Percentiles rank a stretch among this genome's conserved stretches.
These are phyloP conservation scores for Uromys caudimaculatus DNA, from an alignment of 2,797 vertebrate species.

Conservation along the genomic window DNA sequence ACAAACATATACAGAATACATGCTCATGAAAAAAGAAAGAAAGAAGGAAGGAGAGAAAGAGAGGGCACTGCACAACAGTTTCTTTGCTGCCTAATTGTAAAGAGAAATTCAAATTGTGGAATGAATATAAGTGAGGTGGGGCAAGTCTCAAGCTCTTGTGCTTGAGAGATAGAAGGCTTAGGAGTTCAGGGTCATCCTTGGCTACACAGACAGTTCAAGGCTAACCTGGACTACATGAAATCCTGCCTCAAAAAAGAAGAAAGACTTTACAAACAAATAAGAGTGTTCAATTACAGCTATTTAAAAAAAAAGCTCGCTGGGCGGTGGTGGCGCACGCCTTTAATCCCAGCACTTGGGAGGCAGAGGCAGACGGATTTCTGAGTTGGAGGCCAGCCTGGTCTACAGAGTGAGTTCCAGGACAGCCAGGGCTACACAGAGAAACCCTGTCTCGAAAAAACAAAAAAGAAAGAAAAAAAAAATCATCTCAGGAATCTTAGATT, in stretches of 20 bases:
- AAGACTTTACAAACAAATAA: background rate
- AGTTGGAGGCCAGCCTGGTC: too few species aligned
- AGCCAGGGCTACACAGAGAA: too few species aligned
- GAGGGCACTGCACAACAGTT: background rate
- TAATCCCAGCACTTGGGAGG: too few species aligned
- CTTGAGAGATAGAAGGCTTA: background rate
- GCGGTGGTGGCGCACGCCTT: too few species aligned
- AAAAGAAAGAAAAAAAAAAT: too few species aligned
- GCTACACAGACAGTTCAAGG: background rate
- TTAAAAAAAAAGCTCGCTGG: too few species aligned
- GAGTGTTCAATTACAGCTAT: background rate
- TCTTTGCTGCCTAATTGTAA: conserved; percentile 1
- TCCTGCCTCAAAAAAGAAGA: background rate
- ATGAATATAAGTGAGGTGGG: background rate
- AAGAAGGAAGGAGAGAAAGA: background rate
- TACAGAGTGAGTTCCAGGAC: too few species aligned
- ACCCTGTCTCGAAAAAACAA: too few species aligned
- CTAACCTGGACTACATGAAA: background rate
- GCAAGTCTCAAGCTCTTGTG: background rate
- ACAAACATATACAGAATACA: background rate
- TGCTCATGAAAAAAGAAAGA: background rate
- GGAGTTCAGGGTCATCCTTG: background rate
- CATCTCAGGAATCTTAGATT: background rate
- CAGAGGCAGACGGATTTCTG: too few species aligned
- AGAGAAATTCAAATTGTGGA: conserved; percentile 37